Evolutionary conservation across 2,113 vertebrate genomes (phyloP).

Genomic region (Sylvia atricapilla): DNA sequence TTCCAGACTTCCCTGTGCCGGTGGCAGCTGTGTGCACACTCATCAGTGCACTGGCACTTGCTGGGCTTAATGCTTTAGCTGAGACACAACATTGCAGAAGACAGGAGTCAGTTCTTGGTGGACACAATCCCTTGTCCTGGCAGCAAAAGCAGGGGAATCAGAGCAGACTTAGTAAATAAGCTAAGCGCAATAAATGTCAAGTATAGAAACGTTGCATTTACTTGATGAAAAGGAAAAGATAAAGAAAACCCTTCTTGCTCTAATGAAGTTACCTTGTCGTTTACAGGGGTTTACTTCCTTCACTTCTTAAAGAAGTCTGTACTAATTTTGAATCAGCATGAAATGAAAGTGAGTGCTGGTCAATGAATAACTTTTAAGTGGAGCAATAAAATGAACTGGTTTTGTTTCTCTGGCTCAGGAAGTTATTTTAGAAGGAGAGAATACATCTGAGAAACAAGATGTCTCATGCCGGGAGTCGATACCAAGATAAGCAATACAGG

Average conservation of each 20-base stretch:
- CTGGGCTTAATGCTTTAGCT: neutral
- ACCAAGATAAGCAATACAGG: slow-evolving; percentile 2
- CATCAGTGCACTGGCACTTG: accelerated
- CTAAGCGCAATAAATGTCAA: neutral
- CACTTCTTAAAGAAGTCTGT: neutral
- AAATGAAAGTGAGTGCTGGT: neutral
- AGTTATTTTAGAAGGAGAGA: neutral
- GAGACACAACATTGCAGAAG: neutral
- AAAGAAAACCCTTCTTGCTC: neutral
- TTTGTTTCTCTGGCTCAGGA: neutral
- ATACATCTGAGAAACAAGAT: slow-evolving; percentile 39
- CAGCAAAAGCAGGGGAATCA: neutral
- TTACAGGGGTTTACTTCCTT: neutral
- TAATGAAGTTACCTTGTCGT: neutral
- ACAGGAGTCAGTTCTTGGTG: neutral
- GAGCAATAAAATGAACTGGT: slow-evolving; percentile 6
- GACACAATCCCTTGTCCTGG: neutral
- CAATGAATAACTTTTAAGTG: slow-evolving; percentile 35
- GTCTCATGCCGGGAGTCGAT: neutral
- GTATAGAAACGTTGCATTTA: neutral
- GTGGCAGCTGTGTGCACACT: neutral
- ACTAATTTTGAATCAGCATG: neutral
- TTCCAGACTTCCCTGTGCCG: neutral
- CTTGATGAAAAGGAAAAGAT: neutral
- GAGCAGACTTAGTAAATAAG: neutral